Evolutionary conservation across 23 tunicate genomes (phyloP).

Genomic region (Clavelina lepadiformis): DNA sequence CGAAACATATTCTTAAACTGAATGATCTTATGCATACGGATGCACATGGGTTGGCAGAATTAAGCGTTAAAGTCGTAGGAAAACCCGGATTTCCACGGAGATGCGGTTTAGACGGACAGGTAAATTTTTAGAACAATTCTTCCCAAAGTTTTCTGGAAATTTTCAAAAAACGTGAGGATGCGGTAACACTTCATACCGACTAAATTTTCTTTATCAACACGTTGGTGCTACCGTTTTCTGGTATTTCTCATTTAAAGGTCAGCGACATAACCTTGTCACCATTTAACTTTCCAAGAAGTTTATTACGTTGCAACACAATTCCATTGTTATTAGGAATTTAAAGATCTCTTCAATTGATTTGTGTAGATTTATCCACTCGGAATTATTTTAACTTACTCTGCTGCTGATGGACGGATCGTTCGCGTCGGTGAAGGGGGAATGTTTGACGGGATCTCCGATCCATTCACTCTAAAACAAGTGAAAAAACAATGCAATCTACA

Average conservation of each 20-base stretch:
- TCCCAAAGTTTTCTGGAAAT: too few relatives aligned
- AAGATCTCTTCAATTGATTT: neutral
- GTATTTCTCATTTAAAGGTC: too few relatives aligned
- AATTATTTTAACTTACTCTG: neutral
- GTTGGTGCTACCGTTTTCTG: too few relatives aligned
- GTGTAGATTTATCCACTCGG: conserved; percentile 32
- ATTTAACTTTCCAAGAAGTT: too few relatives aligned
- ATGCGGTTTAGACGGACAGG: conserved; percentile 55
- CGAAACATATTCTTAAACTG: conserved; percentile 4
- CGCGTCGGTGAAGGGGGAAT: conserved; percentile 39
- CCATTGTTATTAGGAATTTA: too few relatives aligned
- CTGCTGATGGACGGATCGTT: neutral
- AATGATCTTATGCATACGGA: conserved; percentile 3
- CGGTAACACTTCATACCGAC: too few relatives aligned
- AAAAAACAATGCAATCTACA: conserved; percentile 7
- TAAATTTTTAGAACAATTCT: conserved; percentile 4
- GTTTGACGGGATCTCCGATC: neutral
- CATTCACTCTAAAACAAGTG: neutral
- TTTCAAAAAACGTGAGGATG: too few relatives aligned
- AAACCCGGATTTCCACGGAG: conserved; percentile 39
- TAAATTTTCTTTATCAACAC: too few relatives aligned
- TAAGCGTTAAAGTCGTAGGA: conserved; percentile 11
- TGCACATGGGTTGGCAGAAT: conserved; percentile 14
- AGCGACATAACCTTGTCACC: too few relatives aligned
- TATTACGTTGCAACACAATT: too few relatives aligned